Conservation (phyloP, 2,888 invertebrate genomes). For the Lottia scabra region DNA sequence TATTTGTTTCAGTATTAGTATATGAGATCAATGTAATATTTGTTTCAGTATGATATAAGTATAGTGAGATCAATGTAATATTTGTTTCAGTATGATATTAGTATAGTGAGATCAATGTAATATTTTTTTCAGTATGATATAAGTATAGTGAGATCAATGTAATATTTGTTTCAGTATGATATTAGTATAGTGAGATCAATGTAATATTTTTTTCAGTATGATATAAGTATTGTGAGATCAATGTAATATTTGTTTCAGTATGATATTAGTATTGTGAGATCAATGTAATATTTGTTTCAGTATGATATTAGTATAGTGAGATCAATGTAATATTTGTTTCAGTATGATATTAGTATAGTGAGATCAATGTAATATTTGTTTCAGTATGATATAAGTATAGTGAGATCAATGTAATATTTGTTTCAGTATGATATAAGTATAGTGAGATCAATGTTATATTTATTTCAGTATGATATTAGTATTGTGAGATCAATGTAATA, state of each 20-base stretch:
- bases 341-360: conserved; percentile 43
- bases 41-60: conserved; percentile 41
- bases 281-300: conserved; percentile 34
- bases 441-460: conserved; percentile 32
- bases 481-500: conserved; percentile 36
- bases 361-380: conserved; percentile 31
- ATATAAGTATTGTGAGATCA: conserved; percentile 40
- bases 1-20: conserved; percentile 36
- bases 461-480: conserved; percentile 40
- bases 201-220: conserved; percentile 34
- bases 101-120: conserved; percentile 37
- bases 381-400: conserved; percentile 43
- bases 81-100: conserved; percentile 38
- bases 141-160: conserved; percentile 39
- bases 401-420: conserved; percentile 29
- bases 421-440: conserved; percentile 44
- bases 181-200: conserved; percentile 38
- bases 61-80: conserved; percentile 36
- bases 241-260: conserved; percentile 35
- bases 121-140: conserved; percentile 38
- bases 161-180: conserved; percentile 38
- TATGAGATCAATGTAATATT: conserved; percentile 32
- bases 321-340: conserved; percentile 27
- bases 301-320: conserved; percentile 41
- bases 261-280: conserved; percentile 41